These are phyloP conservation scores for Neoarius graeffei DNA, from an alignment of 2,113 vertebrate species.

Conservation along the genomic window DNA sequence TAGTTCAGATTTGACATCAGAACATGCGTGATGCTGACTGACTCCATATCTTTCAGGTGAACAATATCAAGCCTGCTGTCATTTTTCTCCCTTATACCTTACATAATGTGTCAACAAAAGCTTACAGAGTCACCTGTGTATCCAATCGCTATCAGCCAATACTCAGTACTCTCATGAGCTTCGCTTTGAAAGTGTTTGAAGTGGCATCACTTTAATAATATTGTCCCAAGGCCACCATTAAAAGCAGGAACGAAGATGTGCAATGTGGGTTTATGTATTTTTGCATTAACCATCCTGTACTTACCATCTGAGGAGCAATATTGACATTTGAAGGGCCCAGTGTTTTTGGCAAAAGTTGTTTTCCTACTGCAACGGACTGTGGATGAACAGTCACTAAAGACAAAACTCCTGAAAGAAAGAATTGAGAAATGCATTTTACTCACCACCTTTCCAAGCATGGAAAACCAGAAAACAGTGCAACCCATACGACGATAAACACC, in stretches of 20 bases:
- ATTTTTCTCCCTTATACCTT: not conserved
- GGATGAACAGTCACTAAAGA: constrained; percentile 94
- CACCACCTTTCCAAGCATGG: not conserved
- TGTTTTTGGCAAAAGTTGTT: constrained; percentile 98
- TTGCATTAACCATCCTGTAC: constrained; percentile 50
- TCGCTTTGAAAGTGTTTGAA: not conserved
- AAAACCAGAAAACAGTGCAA: not conserved
- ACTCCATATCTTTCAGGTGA: not conserved
- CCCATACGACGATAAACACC: not conserved
- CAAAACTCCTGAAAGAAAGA: constrained; percentile 79
- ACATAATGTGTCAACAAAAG: not conserved
- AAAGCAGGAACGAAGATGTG: not conserved
- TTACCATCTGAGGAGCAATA: constrained; percentile 96
- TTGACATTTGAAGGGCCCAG: constrained; percentile 97
- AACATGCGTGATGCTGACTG: not conserved
- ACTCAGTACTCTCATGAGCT: not conserved
- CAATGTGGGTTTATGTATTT: not conserved
- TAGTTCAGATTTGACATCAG: no score
- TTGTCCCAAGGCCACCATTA: not conserved
- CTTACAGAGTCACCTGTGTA: no score
- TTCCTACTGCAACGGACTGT: constrained; percentile 83
- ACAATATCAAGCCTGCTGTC: not conserved
- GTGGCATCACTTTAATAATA: not conserved
- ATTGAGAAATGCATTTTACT: not conserved
- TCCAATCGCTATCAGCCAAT: not conserved